phyloP scores from a whole-genome alignment of 2,113 vertebrate species.

The Procavia capensis region DNA sequence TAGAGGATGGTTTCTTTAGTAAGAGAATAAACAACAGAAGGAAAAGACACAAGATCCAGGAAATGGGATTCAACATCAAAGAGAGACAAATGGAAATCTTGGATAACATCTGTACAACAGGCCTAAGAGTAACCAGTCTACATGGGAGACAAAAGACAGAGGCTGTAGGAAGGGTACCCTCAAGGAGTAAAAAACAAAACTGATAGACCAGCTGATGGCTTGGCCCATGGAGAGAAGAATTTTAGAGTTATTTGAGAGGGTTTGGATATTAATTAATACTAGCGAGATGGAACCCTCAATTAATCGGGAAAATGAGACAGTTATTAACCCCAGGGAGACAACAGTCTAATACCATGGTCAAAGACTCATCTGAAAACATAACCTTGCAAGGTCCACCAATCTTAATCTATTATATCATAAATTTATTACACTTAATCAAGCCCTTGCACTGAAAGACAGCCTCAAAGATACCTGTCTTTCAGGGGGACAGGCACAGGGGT shows the following conservation, averaged over 20 bases:
- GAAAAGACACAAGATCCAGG: background rate
- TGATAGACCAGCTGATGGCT: background rate
- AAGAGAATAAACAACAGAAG: background rate
- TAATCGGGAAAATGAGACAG: background rate
- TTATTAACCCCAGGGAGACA: background rate
- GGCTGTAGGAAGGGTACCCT: background rate
- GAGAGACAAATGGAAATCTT: background rate
- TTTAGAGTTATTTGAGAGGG: background rate
- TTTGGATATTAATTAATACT: background rate
- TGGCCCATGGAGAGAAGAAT: background rate
- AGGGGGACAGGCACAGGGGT: too few relatives aligned
- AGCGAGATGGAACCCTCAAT: background rate
- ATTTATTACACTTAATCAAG: background rate
- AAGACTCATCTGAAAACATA: slow-evolving; percentile 32
- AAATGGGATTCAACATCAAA: background rate
- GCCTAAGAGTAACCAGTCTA: background rate
- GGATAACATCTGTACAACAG: background rate
- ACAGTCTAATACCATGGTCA: background rate
- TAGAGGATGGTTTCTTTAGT: background rate
- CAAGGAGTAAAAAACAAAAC: background rate
- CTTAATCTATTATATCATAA: background rate
- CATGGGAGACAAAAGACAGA: background rate
- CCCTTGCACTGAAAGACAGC: background rate
- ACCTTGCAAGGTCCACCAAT: background rate
- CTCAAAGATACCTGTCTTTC: too few relatives aligned